phyloP scores from a whole-genome alignment of 2,888 invertebrate species.

The Eustalomyia histrio region DNA sequence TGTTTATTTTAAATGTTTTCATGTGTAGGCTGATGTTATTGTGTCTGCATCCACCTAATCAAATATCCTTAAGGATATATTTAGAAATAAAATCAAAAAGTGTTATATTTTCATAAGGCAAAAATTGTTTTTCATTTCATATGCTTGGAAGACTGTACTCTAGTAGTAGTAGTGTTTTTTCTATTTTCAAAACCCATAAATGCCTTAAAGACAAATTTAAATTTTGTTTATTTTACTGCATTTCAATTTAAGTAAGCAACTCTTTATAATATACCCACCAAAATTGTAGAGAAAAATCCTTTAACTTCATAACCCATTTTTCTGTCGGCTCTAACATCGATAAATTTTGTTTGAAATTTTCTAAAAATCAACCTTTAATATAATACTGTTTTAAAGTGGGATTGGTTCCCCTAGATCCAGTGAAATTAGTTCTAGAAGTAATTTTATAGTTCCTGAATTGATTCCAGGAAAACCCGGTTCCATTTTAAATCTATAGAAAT shows the following conservation, averaged over 20 bases:
- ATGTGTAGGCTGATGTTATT: slow-evolving; percentile 24
- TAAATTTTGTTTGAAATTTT: too few species aligned
- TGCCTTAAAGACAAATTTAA: slow-evolving; percentile 42
- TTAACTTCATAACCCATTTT: too few species aligned
- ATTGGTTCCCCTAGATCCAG: too few species aligned
- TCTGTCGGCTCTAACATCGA: too few species aligned
- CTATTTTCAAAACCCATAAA: slow-evolving; percentile 20
- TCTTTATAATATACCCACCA: too few species aligned
- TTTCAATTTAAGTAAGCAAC: slow-evolving; percentile 22
- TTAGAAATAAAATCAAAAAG: slow-evolving; percentile 33
- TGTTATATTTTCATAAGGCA: slow-evolving; percentile 46
- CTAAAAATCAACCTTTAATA: too few species aligned
- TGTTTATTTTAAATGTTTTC: slow-evolving; percentile 23
- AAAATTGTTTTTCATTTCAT: slow-evolving; percentile 5
- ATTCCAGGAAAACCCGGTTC: too few species aligned
- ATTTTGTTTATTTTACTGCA: slow-evolving; percentile 50
- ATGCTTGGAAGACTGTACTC: not conserved
- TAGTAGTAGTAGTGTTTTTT: not conserved
- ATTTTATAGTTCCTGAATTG: too few species aligned
- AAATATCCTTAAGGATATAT: slow-evolving; percentile 54
- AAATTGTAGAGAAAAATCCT: too few species aligned
- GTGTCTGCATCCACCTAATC: slow-evolving; percentile 36
- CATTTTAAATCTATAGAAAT: too few species aligned
- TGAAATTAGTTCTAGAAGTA: too few species aligned
- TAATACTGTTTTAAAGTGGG: too few species aligned